phyloP scores from a whole-genome alignment of 2,797 vertebrate genomes.

The Pseudochirops cupreus region DNA sequence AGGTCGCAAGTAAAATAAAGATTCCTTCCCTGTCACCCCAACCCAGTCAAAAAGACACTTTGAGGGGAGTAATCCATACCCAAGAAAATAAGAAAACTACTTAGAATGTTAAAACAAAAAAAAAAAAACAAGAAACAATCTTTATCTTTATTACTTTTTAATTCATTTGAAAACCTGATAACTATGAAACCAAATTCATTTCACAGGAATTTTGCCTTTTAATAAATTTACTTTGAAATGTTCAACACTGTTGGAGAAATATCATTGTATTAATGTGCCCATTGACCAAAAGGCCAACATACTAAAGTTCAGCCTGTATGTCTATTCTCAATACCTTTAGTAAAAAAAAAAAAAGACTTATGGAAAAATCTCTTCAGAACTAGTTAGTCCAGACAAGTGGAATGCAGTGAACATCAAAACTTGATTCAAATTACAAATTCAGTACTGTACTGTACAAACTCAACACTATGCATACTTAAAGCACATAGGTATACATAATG shows the following conservation, averaged over 20 bases:
- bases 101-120: background rate
- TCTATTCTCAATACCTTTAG: background rate
- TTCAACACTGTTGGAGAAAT: background rate
- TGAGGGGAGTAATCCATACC: background rate
- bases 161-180: slow-evolving; percentile 31
- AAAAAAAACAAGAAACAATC: background rate
- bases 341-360: background rate
- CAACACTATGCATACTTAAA: slow-evolving; percentile 73
- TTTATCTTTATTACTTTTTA: slow-evolving; percentile 41
- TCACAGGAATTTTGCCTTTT: slow-evolving; percentile 72
- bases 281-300: background rate
- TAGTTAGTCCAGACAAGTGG: background rate
- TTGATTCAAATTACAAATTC: slow-evolving; percentile 76
- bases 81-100: slow-evolving; percentile 26
- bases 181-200: slow-evolving; percentile 66
- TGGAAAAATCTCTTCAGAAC: slow-evolving; percentile 1
- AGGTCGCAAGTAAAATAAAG: background rate
- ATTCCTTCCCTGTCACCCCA: background rate
- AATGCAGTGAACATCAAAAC: slow-evolving; percentile 40
- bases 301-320: background rate
- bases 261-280: background rate
- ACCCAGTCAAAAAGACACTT: background rate
- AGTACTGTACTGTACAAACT: slow-evolving; percentile 81
- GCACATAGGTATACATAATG: slow-evolving; percentile 65
- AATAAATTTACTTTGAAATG: slow-evolving; percentile 48